A percentile compares a stretch with the other conserved stretches of the same genome.
Conservation (phyloP, 1,140 invertebrate genomes). For the Musca domestica region DNA sequence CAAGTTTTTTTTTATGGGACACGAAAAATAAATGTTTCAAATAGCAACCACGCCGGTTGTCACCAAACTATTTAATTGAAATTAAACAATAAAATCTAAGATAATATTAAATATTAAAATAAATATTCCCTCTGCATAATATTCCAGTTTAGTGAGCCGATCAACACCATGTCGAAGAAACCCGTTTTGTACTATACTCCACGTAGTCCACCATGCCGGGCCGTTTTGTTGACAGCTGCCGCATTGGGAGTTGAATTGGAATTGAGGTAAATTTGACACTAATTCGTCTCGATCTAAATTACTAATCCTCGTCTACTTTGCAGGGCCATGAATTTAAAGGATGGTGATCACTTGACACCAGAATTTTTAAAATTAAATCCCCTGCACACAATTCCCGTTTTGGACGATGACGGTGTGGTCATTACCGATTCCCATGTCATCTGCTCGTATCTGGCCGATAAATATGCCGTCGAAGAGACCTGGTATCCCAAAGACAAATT, state of each 20-base stretch:
- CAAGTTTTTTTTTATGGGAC: no score
- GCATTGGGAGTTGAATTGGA: conserved; percentile 68
- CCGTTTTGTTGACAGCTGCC: conserved; percentile 65
- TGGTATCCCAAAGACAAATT: conserved; percentile 61
- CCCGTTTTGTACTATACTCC: conserved; percentile 52
- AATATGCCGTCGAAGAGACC: conserved; percentile 57
- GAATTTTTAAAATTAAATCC: conserved; percentile 76
- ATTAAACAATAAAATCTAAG: no score
- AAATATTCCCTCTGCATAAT: no score
- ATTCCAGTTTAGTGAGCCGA: no score
- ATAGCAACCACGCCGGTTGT: no score
- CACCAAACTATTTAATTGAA: no score
- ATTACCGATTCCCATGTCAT: conserved; percentile 65
- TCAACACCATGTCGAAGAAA: conserved; percentile 37
- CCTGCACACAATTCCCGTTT: conserved; percentile 66
- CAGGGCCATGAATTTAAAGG: conserved; percentile 52
- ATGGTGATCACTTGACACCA: conserved; percentile 64
- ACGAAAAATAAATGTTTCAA: no score
- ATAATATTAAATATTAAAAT: no score
- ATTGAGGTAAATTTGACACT: conserved; percentile 53
- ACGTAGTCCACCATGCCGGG: conserved; percentile 61
- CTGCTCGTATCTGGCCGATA: conserved; percentile 58
- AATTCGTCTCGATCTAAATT: neutral
- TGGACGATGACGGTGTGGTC: conserved; percentile 66
- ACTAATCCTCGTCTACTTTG: neutral